Conservation (phyloP, 2,113 vertebrate genomes). For the Cavia aperea region DNA sequence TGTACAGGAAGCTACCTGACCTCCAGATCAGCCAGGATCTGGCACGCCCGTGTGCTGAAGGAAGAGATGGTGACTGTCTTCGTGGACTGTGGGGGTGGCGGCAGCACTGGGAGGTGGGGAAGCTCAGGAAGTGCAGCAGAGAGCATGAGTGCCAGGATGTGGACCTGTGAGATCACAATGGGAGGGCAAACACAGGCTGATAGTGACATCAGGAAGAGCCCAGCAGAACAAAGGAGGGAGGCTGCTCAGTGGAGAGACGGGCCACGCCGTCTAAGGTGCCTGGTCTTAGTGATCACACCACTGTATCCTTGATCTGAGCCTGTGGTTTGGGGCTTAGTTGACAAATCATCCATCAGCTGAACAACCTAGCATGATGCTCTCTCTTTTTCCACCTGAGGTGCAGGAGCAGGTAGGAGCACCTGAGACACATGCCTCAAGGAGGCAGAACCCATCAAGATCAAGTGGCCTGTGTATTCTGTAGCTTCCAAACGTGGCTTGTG, state of each 20-base stretch:
- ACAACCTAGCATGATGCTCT: not conserved
- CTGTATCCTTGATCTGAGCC: not conserved
- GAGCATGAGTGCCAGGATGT: not conserved
- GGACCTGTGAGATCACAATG: not conserved
- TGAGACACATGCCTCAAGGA: not conserved
- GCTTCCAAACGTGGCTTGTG: not conserved
- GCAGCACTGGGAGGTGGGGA: too few species aligned
- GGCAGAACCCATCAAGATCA: not conserved
- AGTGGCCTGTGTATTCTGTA: not conserved
- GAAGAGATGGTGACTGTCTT: not conserved
- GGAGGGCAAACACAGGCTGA: not conserved
- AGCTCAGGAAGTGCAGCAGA: too few species aligned
- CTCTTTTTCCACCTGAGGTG: not conserved
- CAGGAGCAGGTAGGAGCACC: not conserved
- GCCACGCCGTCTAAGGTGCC: not conserved
- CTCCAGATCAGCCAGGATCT: rapidly evolving
- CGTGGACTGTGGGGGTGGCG: rapidly evolving
- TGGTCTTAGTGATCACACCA: not conserved
- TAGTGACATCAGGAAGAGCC: not conserved
- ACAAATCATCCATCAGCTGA: not conserved
- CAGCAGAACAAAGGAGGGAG: not conserved
- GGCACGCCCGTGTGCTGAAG: rapidly evolving
- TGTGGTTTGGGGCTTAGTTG: not conserved
- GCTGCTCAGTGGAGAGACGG: not conserved
- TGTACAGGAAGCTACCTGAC: not conserved